These are phyloP conservation scores for Danio aesculapii DNA, from an alignment of 2,797 vertebrate species.

Conservation along the genomic window DNA sequence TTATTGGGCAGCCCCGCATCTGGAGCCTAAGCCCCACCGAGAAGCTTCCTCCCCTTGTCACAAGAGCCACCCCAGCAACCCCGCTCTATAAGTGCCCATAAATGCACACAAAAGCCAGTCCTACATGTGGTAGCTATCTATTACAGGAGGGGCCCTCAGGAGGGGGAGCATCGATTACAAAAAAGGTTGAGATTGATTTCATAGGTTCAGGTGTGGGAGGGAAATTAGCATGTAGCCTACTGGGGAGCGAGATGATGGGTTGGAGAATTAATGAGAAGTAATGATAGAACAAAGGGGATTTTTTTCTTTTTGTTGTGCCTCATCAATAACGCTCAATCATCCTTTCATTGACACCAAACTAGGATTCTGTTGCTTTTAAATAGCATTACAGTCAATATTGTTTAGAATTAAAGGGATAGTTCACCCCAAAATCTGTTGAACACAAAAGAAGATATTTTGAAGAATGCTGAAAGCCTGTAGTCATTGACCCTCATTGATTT, in stretches of 20 bases:
- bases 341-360: background rate
- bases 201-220: constrained; percentile 42
- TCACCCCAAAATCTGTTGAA: too few relatives aligned
- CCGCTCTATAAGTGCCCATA: constrained; percentile 60
- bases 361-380: background rate
- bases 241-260: constrained; percentile 29
- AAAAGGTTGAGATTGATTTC: constrained; percentile 44
- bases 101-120: constrained; percentile 59
- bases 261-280: constrained; percentile 25
- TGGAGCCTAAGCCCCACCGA: constrained; percentile 65
- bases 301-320: constrained; percentile 14
- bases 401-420: too few relatives aligned
- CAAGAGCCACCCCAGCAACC: constrained; percentile 61
- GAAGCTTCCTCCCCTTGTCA: constrained; percentile 57
- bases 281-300: constrained; percentile 11
- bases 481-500: too few relatives aligned
- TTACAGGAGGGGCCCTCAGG: constrained; percentile 50
- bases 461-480: too few relatives aligned
- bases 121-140: constrained; percentile 64
- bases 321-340: background rate
- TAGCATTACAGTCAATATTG: background rate
- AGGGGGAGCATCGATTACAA: constrained; percentile 51
- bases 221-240: constrained; percentile 17
- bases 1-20: constrained; percentile 66
- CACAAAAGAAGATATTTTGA: too few relatives aligned